Evolutionary conservation across 2,113 vertebrate species (phyloP).

Genomic region (Melanocharis versteri): DNA sequence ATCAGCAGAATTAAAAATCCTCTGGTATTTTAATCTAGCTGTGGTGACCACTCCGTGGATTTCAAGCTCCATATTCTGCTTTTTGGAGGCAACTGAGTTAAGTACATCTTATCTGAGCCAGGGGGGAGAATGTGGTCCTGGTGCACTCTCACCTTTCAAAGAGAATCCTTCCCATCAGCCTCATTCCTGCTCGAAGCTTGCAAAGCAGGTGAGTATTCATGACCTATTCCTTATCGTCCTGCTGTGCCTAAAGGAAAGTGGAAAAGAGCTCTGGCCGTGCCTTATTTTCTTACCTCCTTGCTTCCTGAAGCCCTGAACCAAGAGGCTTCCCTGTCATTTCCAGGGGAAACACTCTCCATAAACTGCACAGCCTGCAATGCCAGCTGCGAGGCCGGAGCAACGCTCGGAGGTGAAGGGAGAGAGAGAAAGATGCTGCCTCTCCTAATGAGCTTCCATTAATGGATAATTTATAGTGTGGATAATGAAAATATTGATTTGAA

Average conservation of each 20-base stretch:
- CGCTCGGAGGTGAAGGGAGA: not conserved
- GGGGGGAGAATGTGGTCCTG: not conserved
- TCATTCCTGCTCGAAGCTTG: not conserved
- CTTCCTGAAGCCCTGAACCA: not conserved
- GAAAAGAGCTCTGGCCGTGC: not conserved
- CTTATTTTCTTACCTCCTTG: not conserved
- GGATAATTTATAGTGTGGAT: slow-evolving; percentile 44
- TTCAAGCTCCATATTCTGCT: not conserved
- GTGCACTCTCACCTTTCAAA: not conserved
- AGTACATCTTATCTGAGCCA: not conserved
- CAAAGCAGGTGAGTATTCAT: not conserved
- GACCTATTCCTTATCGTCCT: not conserved
- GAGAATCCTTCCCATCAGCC: not conserved
- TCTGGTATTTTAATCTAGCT: slow-evolving; percentile 22
- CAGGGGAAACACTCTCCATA: not conserved
- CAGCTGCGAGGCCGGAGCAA: slow-evolving; percentile 1
- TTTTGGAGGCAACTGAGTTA: not conserved
- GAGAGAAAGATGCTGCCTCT: not conserved
- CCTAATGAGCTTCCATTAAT: slow-evolving; percentile 42
- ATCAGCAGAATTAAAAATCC: slow-evolving; percentile 1
- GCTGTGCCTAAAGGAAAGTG: not conserved
- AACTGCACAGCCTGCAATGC: not conserved
- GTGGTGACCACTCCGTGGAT: not conserved
- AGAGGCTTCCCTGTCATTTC: accelerated
- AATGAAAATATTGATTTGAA: slow-evolving; percentile 43